phyloP scores from a whole-genome alignment of 2,113 vertebrate species.

The Mesembrinibis cayennensis region DNA sequence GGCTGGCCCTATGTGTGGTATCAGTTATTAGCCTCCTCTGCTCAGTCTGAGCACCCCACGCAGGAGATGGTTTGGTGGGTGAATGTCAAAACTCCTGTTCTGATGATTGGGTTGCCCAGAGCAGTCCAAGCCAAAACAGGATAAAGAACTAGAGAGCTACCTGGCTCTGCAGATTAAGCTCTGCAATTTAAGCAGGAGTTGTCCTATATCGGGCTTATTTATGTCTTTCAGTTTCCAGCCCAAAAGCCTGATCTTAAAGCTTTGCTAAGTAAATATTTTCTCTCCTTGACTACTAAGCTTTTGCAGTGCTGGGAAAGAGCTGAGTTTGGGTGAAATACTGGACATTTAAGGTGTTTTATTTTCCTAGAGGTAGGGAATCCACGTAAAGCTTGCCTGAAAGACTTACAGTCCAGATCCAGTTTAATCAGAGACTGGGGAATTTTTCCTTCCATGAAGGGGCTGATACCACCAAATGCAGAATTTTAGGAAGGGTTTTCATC shows the following conservation, averaged over 20 bases:
- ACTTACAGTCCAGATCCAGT: background rate
- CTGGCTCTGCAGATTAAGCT: background rate
- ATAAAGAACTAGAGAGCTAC: background rate
- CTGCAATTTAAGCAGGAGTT: background rate
- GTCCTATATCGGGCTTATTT: background rate
- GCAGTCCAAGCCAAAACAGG: background rate
- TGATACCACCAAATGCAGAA: background rate
- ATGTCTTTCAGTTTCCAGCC: background rate
- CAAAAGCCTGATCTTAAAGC: background rate
- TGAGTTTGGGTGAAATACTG: background rate
- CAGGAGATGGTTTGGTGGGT: background rate
- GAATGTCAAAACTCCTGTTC: background rate
- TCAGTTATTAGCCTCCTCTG: background rate
- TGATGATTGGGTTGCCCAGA: background rate
- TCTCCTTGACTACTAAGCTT: background rate
- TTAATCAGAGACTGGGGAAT: background rate
- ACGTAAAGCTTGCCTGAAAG: background rate
- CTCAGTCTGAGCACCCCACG: background rate
- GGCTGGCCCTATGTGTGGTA: background rate
- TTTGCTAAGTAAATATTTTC: constrained; percentile 12
- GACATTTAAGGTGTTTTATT: background rate
- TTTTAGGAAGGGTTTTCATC: background rate
- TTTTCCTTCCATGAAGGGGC: background rate
- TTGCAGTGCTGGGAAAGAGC: background rate
- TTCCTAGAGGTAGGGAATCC: background rate